phyloP scores from a whole-genome alignment of 2,888 invertebrate species.

The Oasisia sp. region DNA sequence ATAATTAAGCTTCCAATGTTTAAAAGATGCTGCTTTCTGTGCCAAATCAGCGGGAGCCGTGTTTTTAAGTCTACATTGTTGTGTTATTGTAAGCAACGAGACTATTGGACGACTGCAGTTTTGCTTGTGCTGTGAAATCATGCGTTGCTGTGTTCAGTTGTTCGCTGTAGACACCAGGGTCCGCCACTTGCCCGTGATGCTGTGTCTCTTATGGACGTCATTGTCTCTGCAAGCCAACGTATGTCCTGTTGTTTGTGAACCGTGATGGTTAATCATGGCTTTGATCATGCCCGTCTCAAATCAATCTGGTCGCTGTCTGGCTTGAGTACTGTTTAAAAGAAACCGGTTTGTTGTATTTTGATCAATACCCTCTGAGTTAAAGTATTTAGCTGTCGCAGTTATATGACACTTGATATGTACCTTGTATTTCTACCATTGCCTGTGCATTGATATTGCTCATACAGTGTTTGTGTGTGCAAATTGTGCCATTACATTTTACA shows the following conservation, averaged over 20 bases:
- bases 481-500: background rate
- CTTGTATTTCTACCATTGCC: background rate
- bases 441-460: background rate
- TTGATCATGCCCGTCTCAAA: background rate
- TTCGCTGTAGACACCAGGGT: background rate
- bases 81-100: background rate
- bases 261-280: conserved; percentile 3
- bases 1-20: background rate
- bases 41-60: background rate
- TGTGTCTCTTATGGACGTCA: background rate
- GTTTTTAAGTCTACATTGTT: background rate
- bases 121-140: background rate
- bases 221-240: background rate
- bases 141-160: background rate
- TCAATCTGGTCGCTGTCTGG: background rate
- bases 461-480: background rate
- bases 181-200: background rate
- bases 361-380: background rate
- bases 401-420: background rate
- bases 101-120: background rate
- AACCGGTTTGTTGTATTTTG: background rate
- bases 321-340: background rate
- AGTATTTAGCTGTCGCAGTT: background rate
- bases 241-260: background rate
- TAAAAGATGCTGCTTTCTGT: conserved; percentile 10